phyloP scores from a whole-genome alignment of 1,140 invertebrate species.

The Bombyx mori region ASM3026992v2 NC_085123.1:16640501-16641000 shows the following conservation, averaged over 20 bases:
- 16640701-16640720: background rate
- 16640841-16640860: conserved; percentile 41
- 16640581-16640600: background rate
- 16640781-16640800: conserved; percentile 41
- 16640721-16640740: conserved; percentile 1
- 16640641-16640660: too few species aligned
- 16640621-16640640: too few species aligned
- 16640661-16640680: too few species aligned
- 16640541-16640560: too few species aligned
- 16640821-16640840: conserved; percentile 42
- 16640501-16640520: too few species aligned
- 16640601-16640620: too few species aligned
- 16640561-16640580: background rate
- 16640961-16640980: conserved; percentile 7
- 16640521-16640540: too few species aligned
- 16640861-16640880: conserved; percentile 9
- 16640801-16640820: conserved; percentile 42
- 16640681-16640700: background rate
- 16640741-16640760: background rate
- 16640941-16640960: conserved; percentile 15
- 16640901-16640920: conserved; percentile 25
- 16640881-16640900: conserved; percentile 22
- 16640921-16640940: conserved; percentile 39
- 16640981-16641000: conserved; percentile 25
- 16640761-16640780: conserved; percentile 19